Base-by-base conservation (phyloP, 2,888 invertebrate genomes). In the Sycophila texana region DNA sequence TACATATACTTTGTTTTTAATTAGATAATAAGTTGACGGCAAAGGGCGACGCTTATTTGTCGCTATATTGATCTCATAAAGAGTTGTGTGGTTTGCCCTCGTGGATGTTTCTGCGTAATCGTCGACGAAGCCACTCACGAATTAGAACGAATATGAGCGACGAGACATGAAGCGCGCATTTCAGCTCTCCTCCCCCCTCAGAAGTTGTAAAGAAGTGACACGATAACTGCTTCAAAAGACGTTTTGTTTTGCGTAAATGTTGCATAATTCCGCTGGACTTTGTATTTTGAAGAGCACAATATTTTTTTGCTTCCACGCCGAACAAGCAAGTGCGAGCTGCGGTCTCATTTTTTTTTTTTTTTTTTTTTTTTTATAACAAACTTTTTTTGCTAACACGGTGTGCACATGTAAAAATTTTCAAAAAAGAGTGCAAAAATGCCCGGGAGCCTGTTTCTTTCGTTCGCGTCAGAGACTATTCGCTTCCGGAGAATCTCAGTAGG, bases 41-140 rank as follows among this genome's bases (percentile, higher is more conserved):
- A 77, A 84, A 71, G 63, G 73, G 71, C 76, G 55, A 81, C 58
- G 70, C 79, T 26, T 70, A 79, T 82, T 80, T 78, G 78, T 74
- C 72, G 58, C 72, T 78, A 81, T 83, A 84, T 83, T 86, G 86
- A 87, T 87, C 86, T 87, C 87, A 86, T 81, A 81, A 67, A 22
- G 65, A 53, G 79, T 79, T 57, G 53, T 47, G 55, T 74, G 73
- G 20, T 39, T 76, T 79, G 77, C 60, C 53, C 53, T 82, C 71
- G 53, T 68, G 55, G 77, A 79, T 79, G 76, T 77, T 68, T 78
- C 67, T 30, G 57, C 63, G 22, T 57, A 67, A 20, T 55, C 10
- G 53, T 39, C 55, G 30, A 63, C 7, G 49, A 53, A 26, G 55
- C 53, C 14, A 67, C 22, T 73, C n/a, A 63, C 49, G 49, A 67